These are phyloP conservation scores for Agriopis aurantiaria DNA, from an alignment of 2,888 invertebrate genomes.

Conservation along the genomic window DNA sequence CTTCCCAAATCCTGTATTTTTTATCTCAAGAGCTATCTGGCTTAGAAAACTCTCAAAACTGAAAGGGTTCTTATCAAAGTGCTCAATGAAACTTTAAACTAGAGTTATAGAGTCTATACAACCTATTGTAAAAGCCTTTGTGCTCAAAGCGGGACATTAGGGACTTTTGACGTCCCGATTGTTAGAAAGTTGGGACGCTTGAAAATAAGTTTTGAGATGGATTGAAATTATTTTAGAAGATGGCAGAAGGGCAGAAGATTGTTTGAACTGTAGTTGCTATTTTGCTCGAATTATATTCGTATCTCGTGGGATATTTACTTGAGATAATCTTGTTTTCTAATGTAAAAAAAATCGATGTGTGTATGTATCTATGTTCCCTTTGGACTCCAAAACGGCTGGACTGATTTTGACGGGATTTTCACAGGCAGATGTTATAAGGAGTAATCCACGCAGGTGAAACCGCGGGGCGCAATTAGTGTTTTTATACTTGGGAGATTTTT, in stretches of 20 bases:
- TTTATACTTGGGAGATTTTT: no score
- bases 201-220: conserved; percentile 31
- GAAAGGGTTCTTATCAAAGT: conserved; percentile 51
- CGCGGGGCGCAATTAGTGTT: no score
- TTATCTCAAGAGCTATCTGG: conserved; percentile 20
- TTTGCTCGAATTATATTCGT: neutral
- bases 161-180: conserved; percentile 65
- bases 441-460: no score
- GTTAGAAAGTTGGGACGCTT: conserved; percentile 41
- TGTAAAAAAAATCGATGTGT: no score
- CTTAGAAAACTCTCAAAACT: conserved; percentile 38
- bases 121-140: conserved; percentile 51
- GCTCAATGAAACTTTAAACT: conserved; percentile 63
- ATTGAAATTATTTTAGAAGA: conserved; percentile 29
- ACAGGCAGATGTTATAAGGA: no score
- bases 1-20: conserved; percentile 5
- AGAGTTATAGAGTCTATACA: conserved; percentile 54
- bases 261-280: conserved; percentile 3
- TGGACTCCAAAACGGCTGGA: no score
- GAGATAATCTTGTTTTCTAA: no score
- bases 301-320: no score
- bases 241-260: neutral
- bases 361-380: no score
- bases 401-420: no score
- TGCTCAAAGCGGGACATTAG: conserved; percentile 69